These are phyloP conservation scores for Rhinolophus ferrumequinum DNA, from an alignment of 2,113 vertebrate species.

Conservation along the genomic window DNA sequence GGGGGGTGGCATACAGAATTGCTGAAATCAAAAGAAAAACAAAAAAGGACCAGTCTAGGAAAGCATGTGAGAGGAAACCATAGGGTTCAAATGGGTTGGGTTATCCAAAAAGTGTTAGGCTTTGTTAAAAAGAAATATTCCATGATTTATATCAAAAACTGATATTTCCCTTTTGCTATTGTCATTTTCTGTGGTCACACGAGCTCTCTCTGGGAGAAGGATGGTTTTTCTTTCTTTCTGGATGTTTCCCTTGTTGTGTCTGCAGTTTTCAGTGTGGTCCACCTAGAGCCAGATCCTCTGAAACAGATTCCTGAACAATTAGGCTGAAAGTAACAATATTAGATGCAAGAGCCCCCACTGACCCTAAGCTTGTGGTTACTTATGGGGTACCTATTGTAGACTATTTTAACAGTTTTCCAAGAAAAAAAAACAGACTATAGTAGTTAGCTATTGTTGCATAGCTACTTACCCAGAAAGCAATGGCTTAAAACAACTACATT, in stretches of 20 bases:
- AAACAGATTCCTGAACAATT: not conserved
- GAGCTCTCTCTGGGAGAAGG: not conserved
- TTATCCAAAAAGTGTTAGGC: not conserved
- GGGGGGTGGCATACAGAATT: not conserved
- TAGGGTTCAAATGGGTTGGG: not conserved
- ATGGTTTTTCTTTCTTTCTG: not conserved
- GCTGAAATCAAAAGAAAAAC: not conserved
- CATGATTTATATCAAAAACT: not conserved
- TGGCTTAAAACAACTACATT: not conserved
- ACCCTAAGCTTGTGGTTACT: not conserved
- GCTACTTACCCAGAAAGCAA: not conserved
- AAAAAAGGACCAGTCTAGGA: not conserved
- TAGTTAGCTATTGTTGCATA: not conserved
- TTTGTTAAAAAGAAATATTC: not conserved
- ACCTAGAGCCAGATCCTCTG: not conserved
- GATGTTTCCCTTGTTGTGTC: not conserved
- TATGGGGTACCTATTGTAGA: not conserved
- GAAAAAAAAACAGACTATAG: not conserved
- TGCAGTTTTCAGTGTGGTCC: not conserved
- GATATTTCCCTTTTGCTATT: not conserved
- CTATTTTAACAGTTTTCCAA: not conserved
- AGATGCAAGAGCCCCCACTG: not conserved
- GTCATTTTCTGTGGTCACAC: not conserved
- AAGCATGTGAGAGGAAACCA: not conserved
- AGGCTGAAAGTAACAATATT: not conserved